A percentile compares a stretch with the other conserved stretches of the same genome.
These are phyloP conservation scores for Hippocampus comes DNA, from an alignment of 2,113 vertebrate genomes.

Conservation along the genomic window DNA sequence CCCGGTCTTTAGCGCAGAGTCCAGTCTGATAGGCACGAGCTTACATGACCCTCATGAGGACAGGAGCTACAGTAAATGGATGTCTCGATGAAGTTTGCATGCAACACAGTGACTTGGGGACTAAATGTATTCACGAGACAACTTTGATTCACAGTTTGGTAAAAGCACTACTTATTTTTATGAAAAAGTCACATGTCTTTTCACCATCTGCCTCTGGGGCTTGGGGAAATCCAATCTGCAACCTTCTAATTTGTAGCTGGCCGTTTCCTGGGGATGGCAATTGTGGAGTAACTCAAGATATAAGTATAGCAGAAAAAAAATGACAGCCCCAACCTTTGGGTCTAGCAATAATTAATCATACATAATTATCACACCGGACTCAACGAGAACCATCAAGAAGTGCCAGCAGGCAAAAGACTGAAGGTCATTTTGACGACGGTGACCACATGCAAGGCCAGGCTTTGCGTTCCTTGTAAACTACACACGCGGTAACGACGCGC, in stretches of 20 bases:
- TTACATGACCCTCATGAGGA: too few relatives aligned
- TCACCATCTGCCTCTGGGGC: conserved; percentile 1
- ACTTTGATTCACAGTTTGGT: not conserved
- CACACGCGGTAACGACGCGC: not conserved
- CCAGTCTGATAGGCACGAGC: too few relatives aligned
- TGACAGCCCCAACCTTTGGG: not conserved
- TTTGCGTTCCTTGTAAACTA: not conserved
- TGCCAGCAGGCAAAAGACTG: not conserved
- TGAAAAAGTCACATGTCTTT: not conserved
- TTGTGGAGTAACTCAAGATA: not conserved
- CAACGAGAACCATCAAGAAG: not conserved
- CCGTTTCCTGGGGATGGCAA: not conserved
- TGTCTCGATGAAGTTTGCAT: too few relatives aligned
- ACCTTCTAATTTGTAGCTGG: not conserved
- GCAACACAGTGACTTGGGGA: too few relatives aligned
- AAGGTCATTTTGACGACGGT: not conserved
- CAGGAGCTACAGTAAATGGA: too few relatives aligned
- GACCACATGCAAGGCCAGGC: not conserved
- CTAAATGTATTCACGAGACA: not conserved
- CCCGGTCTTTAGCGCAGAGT: too few relatives aligned
- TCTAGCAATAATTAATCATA: not conserved
- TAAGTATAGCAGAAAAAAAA: not conserved
- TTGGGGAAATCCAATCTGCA: conserved; percentile 1
- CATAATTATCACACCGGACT: not conserved
- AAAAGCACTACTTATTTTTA: not conserved